Evolutionary conservation across 2,888 invertebrate genomes (phyloP), one percentile per base, ranked within the genome.

Genomic region (Chelonus formosanus): DNA sequence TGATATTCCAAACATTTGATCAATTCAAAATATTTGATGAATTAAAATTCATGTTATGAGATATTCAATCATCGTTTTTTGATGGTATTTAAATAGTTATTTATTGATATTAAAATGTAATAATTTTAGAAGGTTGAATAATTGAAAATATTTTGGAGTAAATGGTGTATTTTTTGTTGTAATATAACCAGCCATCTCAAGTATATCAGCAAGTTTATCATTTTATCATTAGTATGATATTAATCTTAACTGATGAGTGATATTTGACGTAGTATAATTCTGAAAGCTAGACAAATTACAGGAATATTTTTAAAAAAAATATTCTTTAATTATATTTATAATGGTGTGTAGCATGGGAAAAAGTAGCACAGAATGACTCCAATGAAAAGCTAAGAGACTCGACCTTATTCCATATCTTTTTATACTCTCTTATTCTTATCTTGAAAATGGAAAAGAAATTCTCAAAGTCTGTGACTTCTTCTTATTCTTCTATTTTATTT

Each of bases 381-480:
- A 52, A 65, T 5, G 31, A 59, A 36, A 1, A 55, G 55, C 20
- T 20, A 36, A 47, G 36, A 47, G 7, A 48, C 50, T 44, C 57
- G 64, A 53, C 60, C 65, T 36, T 54, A 59, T 55, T 65, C 40
- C 40, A 40, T 40, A 40, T 59, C 47, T 65, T 60, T 60, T 60
- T 53, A 65, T 60, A 34, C 36, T 31, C 40, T 36, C 48, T 43
- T 48, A 60, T 65, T 65, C 55, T 65, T 60, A 65, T 60, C 60
- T 36, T 35, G 45, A 60, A 60, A 65, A 65, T 65, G 47, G 60
- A 53, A 43, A 54, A 45, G 59, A 47, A 60, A 65, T 65, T 54
- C 32, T 69, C 64, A 48, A 31, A 47, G 34, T 45, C 54, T 58
- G 58, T 34, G 43, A 57, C 47, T 52, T 35, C 43, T 5, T 64